phyloP scores from a whole-genome alignment of 2,888 invertebrate genomes.

The Lasioglossum figueresi region DNA sequence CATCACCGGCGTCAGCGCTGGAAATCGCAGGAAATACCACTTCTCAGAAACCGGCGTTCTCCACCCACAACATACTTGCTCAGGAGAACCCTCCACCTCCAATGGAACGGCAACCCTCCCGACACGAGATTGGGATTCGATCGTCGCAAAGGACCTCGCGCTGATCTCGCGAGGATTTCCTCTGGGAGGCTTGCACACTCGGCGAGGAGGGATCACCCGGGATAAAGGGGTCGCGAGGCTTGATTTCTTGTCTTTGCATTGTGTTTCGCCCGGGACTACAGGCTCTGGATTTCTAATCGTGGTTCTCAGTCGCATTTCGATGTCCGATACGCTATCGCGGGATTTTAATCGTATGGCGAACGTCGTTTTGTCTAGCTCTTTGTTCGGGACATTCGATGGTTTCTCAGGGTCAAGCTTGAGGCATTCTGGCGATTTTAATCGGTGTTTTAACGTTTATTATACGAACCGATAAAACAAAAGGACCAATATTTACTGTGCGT shows the following conservation, averaged over 20 bases:
- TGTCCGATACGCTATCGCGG: not conserved
- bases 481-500: no score
- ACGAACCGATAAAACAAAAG: no score
- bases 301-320: not conserved
- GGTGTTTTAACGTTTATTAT: no score
- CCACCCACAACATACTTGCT: not conserved
- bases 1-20: slow-evolving; percentile 81
- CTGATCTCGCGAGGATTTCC: slow-evolving; percentile 28
- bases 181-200: slow-evolving; percentile 6
- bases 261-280: not conserved
- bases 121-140: not conserved
- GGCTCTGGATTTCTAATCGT: not conserved
- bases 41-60: slow-evolving; percentile 16
- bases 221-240: slow-evolving; percentile 19
- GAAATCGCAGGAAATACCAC: slow-evolving; percentile 45
- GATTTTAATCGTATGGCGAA: not conserved
- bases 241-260: slow-evolving; percentile 35
- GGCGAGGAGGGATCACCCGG: not conserved
- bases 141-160: slow-evolving; percentile 20
- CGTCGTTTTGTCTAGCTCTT: no score
- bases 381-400: no score
- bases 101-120: not conserved
- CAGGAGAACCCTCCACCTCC: not conserved
- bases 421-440: no score
- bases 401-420: no score